Percentiles rank a stretch among this genome's conserved stretches.
phyloP scores from a whole-genome alignment of 2,113 vertebrate species.

The Craseonycteris thonglongyai region DNA sequence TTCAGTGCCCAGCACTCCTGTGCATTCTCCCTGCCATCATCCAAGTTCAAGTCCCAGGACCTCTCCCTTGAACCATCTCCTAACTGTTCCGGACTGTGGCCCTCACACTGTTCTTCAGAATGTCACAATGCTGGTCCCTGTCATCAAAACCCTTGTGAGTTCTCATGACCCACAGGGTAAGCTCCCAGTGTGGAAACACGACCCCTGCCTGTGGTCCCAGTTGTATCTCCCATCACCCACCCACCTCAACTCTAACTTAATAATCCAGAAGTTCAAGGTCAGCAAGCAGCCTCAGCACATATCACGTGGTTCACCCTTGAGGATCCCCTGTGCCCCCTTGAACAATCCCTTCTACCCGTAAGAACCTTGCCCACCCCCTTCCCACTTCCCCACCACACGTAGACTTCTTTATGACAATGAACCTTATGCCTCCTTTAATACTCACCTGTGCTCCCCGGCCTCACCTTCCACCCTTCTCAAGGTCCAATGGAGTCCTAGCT shows the following conservation, averaged over 20 bases:
- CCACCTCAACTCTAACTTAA: not conserved
- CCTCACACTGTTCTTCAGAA: not conserved
- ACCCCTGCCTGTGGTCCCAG: too few relatives aligned
- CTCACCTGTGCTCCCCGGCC: not conserved
- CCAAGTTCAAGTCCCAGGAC: accelerated
- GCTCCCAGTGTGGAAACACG: too few relatives aligned
- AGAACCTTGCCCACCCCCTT: too few relatives aligned
- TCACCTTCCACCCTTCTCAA: accelerated
- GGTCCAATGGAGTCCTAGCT: too few relatives aligned
- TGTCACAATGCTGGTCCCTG: too few relatives aligned
- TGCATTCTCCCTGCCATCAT: accelerated
- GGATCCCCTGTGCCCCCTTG: not conserved
- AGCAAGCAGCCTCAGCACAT: not conserved
- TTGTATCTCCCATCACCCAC: too few relatives aligned
- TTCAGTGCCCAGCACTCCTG: not conserved
- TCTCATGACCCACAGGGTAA: too few relatives aligned
- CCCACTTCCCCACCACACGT: not conserved
- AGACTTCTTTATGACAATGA: not conserved
- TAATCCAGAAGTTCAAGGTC: not conserved
- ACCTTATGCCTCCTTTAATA: not conserved
- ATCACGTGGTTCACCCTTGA: accelerated
- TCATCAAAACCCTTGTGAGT: too few relatives aligned
- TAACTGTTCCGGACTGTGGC: too few relatives aligned
- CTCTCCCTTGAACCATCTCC: not conserved
- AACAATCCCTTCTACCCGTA: not conserved